phyloP scores from a whole-genome alignment of 1,140 invertebrate genomes.

The Bombus waltoni region DNA sequence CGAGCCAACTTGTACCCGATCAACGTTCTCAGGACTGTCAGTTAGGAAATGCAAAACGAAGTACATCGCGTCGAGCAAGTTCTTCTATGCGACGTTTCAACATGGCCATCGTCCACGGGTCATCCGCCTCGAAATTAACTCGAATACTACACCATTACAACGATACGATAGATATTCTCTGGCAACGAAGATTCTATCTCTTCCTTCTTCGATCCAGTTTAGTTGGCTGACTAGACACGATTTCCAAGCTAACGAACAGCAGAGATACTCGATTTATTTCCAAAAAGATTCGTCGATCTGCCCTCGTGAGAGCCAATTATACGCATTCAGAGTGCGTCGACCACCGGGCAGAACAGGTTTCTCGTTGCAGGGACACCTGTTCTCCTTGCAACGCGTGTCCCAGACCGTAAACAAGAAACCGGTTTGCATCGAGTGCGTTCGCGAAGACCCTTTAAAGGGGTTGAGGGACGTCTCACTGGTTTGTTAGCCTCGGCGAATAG shows the following conservation, averaged over 20 bases:
- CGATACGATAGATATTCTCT: background rate
- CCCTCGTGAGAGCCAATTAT: background rate
- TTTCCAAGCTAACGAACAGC: background rate
- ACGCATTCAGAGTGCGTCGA: background rate
- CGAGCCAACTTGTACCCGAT: too few species aligned
- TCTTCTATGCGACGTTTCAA: background rate
- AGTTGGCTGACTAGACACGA: rapidly evolving
- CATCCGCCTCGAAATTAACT: too few species aligned
- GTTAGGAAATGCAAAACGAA: background rate
- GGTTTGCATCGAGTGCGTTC: background rate
- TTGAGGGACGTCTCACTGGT: slow-evolving; percentile 49
- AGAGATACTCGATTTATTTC: background rate
- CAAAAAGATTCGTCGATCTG: background rate
- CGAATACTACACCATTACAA: background rate
- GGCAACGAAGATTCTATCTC: background rate
- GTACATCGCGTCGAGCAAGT: background rate
- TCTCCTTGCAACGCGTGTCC: background rate
- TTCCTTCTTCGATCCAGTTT: too few species aligned
- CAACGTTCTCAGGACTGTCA: background rate
- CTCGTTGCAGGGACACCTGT: slow-evolving; percentile 6
- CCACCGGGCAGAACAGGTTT: slow-evolving; percentile 29
- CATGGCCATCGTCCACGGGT: too few species aligned
- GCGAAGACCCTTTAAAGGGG: slow-evolving; percentile 16
- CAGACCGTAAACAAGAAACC: background rate
- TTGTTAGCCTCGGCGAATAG: slow-evolving; percentile 43